Base-by-base conservation (phyloP, 2,797 vertebrate species). In the Sphaeramia orbicularis region DNA sequence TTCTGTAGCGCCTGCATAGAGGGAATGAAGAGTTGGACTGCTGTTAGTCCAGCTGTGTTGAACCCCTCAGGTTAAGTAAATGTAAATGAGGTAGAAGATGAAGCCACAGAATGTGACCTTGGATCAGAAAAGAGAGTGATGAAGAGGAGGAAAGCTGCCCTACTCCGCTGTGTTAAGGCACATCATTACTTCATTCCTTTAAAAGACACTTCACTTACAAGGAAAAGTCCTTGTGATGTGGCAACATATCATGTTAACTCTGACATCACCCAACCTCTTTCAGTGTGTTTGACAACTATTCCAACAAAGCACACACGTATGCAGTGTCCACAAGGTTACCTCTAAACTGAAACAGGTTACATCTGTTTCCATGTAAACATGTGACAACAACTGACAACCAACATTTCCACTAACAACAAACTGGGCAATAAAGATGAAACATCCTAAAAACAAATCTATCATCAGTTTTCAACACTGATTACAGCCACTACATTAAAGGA, bases 21-120 rank as follows among this genome's bases (percentile, higher is more conserved):
- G 69, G 36, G 30, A 66, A 47, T 2, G 44, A 16, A 54, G 43
- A 43, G 53, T 6, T 40, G 75, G 21, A 21, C 44, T 47, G 64
- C 75, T 76, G 66, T 73, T 86, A 71, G 76, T 83, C 84, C 86
- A 79, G 84, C 76, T 85, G 80, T 71, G 80, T 30, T 10, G 30
- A 69, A 64, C 38, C 43, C 54, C 53, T 48, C 52, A 59, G 71
- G 76, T 83, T 74, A 75, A 73, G 75, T 60, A 55, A 76, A 87
- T 88, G 75, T 54, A 83, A 83, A 85, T 71, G 63, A 84, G 64
- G 60, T 52, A 65, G 58, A 77, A 67, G 61, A 73, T 37, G 58
- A 74, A 72, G 62, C 42, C 63, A 41, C 50, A 18, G 24, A 76
- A 43, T 49, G 61, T 77, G 85, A 88, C 83, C 85, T 87, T 88